Evolutionary conservation across 2,888 invertebrate species (phyloP), one percentile per base, ranked within the genome.

Genomic region (Rotaria sp.): DNA sequence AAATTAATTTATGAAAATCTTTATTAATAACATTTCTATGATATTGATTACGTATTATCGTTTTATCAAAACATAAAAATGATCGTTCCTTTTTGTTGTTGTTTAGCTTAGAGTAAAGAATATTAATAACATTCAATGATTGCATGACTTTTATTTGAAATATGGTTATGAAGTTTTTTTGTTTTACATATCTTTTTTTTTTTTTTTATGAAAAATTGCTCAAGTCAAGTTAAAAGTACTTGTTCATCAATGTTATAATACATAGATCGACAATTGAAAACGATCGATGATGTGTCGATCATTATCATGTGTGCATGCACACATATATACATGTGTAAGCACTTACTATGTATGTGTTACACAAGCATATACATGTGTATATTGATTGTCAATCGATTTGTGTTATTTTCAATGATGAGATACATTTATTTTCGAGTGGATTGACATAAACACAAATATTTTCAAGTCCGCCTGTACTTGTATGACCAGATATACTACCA

Each of bases 121-220:
- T 35, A 38, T 67, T 21, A 67, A 67, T 35, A 35, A 67, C 13
- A 67, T 67, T 67, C 67, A 67, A 18, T 67, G 67, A 67, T 67
- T 67, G 21, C 67, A 67, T 67, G 67, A 67, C 67, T 67, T 59
- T 67, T 67, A 67, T 67, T 67, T 67, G 30, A 67, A 67, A 67
- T 35, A 35, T 30, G 67, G 21, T 35, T 13, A 67, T 67, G 18
- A 38, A 38, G 4, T 21, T 35, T 18, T 67, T 26, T 55, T 26
- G 1, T 24, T 11, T 26, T 55, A 26, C 26, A 26, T 55, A 38
- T 67, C 30, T 18, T 67, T 35, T 38, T 30, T 15, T 67, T 67
- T 67, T 67, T 35, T 67, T 67, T 38, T 67, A n/a, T 67, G 67
- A 67, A 67, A 67, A 67, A 67, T 67, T 67, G 67, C 67, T 67